Evolutionary conservation across 2,797 vertebrate genomes (phyloP), one percentile per base, ranked within the genome.

Genomic region (Cynodonichthys magdalenae): DNA sequence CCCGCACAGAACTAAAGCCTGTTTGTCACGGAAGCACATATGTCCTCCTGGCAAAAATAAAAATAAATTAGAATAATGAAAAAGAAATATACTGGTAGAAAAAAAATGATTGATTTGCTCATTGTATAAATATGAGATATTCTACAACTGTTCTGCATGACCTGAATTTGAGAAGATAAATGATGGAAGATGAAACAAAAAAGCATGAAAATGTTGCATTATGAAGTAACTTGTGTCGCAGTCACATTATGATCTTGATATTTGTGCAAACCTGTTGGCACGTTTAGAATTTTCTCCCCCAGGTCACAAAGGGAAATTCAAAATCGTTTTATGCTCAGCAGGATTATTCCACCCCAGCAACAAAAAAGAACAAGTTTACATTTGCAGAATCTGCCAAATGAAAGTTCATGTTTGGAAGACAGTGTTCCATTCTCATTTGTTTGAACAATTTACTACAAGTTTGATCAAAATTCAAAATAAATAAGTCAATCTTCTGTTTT

Each of bases 131-230:
- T 51, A 48, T 54, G 47, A 63, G 39, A 74, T 50, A 36, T 74
- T 52, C 59, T 45, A 54, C 66, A 59, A 47, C 42, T 31, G 44
- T 53, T 75, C 20, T 12, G 42, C 52, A 51, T 41, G 44, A 65
- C 63, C 72, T 45, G 65, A 42, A 69, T 11, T 60, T 27, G 3
- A 49, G 15, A 69, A 46, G 46, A 69, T 58, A 57, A 49, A 72
- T 66, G 18, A 59, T 6, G 60, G 59, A 69, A 54, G 60, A 71
- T 76, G 53, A 76, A 71, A 78, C 47, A 73, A 74, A 59, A n/a
- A 66, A 59, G 57, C 42, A 67, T 39, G 36, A 68, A 75, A 68
- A 59, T 11, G 53, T 52, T 83, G 53, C 62, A 80, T 79, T 75
- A 72, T 66, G 61, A 63, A 80, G 60, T 45, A 51, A 63, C 36